A percentile compares a stretch with the other conserved stretches of the same genome.
These are phyloP conservation scores for Glaucopsyche alexis DNA, from an alignment of 2,888 invertebrate genomes.

Conservation along the genomic window DNA sequence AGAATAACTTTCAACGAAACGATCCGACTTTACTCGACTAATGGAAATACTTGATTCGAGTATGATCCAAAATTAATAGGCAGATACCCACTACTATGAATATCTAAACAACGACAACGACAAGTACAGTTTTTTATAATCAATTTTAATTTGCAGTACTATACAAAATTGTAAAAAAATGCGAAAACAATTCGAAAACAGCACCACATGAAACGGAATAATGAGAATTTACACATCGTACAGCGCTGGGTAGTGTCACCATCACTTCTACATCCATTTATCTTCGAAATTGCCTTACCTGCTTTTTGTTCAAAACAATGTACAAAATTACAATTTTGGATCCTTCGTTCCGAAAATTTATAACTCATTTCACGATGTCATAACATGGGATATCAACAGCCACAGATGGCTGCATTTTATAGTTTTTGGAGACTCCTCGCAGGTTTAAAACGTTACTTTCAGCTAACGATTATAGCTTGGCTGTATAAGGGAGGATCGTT, in stretches of 20 bases:
- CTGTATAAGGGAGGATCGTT: background rate
- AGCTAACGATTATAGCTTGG: background rate
- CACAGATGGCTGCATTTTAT: constrained; percentile 21
- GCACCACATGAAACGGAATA: constrained; percentile 5
- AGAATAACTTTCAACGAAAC: too few relatives aligned
- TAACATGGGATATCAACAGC: constrained; percentile 23
- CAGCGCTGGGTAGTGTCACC: constrained; percentile 36
- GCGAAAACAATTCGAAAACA: background rate
- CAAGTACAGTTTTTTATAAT: too few relatives aligned
- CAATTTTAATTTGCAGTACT: background rate
- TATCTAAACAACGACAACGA: too few relatives aligned
- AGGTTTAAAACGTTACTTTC: constrained; percentile 11
- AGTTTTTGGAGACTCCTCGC: background rate
- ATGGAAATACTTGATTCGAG: too few relatives aligned
- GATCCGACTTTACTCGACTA: too few relatives aligned
- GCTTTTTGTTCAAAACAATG: constrained; percentile 34
- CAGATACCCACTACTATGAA: too few relatives aligned
- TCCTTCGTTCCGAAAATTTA: constrained; percentile 1
- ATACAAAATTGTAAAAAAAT: background rate
- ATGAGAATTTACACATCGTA: constrained; percentile 31
- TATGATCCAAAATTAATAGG: too few relatives aligned
- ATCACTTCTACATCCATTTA: constrained; percentile 40
- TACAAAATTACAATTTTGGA: constrained; percentile 33
- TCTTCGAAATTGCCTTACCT: constrained; percentile 38
- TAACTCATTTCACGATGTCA: background rate